Evolutionary conservation across 2,797 vertebrate species (phyloP), one percentile per base, ranked within the genome.

Genomic region (Amphiprion clarkii): DNA sequence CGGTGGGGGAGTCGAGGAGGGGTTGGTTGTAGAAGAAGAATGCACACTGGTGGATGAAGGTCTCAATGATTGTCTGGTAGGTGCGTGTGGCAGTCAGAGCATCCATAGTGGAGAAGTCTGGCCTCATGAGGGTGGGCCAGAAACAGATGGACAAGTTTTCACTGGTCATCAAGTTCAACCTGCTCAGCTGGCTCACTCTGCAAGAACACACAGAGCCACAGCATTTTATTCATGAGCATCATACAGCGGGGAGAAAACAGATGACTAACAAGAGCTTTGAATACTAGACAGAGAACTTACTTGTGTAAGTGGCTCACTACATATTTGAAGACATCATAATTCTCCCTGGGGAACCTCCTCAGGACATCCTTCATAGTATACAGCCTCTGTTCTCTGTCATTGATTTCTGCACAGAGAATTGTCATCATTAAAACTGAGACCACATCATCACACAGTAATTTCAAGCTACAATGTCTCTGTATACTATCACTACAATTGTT

Each of bases 51-150:
- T 99, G 97, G 93, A 99, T 99, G 95, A 99, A 99, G 89, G 93
- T 94, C 94, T 99, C 98, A 36, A 99, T 98, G 97, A 99, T 99
- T 96, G 98, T 99, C 97, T 99, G 97, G 93, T 99, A 98, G 93
- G 97, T 98, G 68, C 97, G 95, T 0, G 98, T 98, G 91, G 97
- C 97, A 0, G 98, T 99, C 84, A 99, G 96, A 0, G 98, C 98
- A 0, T 99, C 98, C 97, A 99, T 98, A 17, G 97, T 98, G 93
- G 96, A 95, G 94, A 99, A 99, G 88, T 98, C 98, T 0, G 98
- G 98, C 16, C 97, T 82, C 98, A 99, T 99, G 75, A 99, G 76
- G 0, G 98, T 99, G 48, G 98, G 98, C 98, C 98, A 99, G 94
- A 99, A 99, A 89, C 98, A 99, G 93, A 99, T 99, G 90, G 98